Evolutionary conservation across 2,797 vertebrate species (phyloP), one percentile per base, ranked within the genome.

Genomic region (Gymnothorax reevesii): DNA sequence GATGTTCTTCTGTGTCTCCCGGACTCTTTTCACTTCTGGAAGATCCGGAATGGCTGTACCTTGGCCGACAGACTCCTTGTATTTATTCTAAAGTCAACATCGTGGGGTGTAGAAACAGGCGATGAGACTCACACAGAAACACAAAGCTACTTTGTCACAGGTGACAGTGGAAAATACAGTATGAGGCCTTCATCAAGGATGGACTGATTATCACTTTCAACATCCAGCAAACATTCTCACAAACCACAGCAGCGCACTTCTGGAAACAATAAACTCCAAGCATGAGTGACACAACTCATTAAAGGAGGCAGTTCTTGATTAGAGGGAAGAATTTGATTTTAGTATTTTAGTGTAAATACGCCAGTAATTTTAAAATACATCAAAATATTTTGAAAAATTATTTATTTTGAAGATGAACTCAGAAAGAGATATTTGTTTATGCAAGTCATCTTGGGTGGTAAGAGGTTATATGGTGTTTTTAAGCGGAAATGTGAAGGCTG

Each of bases 1-100:
- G 93, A 97, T 97, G 95, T 97, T 96, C 92, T 96, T 97, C 96
- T 97, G 97, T 0, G 95, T 96, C 92, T 97, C 95, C 94, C 96
- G 96, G 89, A 97, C 96, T 0, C 97, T 95, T 89, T 97, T 97
- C 91, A 97, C 96, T 92, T 97, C 97, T 0, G 97, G 97, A 85
- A 97, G 96, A 87, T 97, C 97, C 20, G 97, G 86, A 90, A 97
- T 95, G 20, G 97, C 94, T 54, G 94, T 97, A 85, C 97, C 97
- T 91, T 96, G 95, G 88, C 96, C 96, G 90, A 97, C 92, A 57
- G 89, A 90, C 89, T 97, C 96, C 94, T 97, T 97, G 94, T 97
- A 97, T 89, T 97, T 97, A 88, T 97, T 95, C 97, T 97, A 93
- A 62, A 88, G 77, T 84, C 86, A 10, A 13, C 59, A 4, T 87